Conservation (phyloP, 2,113 vertebrate species). For the Apteryx mantelli region DNA sequence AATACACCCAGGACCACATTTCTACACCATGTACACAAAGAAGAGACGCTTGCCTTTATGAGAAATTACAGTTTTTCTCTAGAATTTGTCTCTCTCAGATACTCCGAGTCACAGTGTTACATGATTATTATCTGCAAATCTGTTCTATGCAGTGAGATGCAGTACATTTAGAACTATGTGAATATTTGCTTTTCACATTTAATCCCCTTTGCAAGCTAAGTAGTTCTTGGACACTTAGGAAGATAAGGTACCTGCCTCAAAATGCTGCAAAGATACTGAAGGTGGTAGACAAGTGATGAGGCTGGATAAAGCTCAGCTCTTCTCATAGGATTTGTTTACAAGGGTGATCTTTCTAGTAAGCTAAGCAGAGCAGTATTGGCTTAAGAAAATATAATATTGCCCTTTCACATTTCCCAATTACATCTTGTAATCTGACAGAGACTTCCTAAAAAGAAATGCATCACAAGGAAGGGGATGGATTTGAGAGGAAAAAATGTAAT, state of each 20-base stretch:
- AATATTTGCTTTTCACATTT: constrained; percentile 37
- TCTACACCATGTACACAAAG: background rate
- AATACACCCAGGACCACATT: background rate
- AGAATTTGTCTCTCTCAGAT: background rate
- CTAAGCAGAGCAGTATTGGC: background rate
- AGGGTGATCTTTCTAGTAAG: constrained; percentile 10
- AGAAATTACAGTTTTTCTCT: background rate
- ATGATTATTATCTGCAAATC: background rate
- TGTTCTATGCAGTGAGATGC: background rate
- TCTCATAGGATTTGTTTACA: background rate
- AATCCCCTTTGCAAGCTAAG: background rate
- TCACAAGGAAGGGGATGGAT: background rate
- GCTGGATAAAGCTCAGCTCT: constrained; percentile 9
- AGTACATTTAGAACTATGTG: background rate
- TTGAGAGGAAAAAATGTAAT: background rate
- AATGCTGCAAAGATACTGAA: constrained; percentile 25
- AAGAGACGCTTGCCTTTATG: background rate
- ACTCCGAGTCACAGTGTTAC: background rate
- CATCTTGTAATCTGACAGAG: background rate
- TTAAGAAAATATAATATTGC: background rate
- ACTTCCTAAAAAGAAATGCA: background rate
- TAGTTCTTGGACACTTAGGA: background rate
- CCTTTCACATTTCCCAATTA: background rate
- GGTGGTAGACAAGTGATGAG: constrained; percentile 20
- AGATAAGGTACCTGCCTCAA: background rate